phyloP scores from a whole-genome alignment of 2,888 invertebrate species.

The Drosophila siamana region DNA sequence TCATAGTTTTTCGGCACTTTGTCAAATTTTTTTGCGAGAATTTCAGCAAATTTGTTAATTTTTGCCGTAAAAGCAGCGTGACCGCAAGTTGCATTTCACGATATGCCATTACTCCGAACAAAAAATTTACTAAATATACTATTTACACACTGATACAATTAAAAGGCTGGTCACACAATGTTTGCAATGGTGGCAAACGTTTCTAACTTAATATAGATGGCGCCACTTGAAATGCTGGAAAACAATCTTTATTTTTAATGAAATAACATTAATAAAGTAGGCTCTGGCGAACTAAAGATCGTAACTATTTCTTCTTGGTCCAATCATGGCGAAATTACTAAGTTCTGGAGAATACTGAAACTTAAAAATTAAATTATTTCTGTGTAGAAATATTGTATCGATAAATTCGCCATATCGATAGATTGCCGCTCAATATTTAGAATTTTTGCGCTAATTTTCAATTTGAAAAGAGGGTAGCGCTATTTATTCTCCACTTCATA shows the following conservation, averaged over 20 bases:
- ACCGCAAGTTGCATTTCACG: slow-evolving; percentile 1
- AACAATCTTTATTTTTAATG: no score
- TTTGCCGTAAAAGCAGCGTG: slow-evolving; percentile 22
- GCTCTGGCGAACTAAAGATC: no score
- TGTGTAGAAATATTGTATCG: not conserved
- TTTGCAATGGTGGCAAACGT: not conserved
- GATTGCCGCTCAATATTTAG: not conserved
- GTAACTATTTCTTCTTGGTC: no score
- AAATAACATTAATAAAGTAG: no score
- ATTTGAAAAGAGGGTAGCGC: not conserved
- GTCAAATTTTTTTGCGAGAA: slow-evolving; percentile 3
- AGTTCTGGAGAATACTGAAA: no score
- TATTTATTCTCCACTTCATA: no score
- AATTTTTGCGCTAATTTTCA: not conserved
- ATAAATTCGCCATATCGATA: not conserved
- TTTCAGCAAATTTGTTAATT: slow-evolving; percentile 20
- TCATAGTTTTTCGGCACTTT: slow-evolving; percentile 39
- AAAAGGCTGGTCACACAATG: not conserved
- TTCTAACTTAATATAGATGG: not conserved
- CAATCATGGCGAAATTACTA: no score
- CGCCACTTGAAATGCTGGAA: not conserved
- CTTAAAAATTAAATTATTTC: not conserved
- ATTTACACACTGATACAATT: not conserved
- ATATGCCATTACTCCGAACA: slow-evolving; percentile 7
- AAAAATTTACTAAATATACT: not conserved